A percentile compares a stretch with the other conserved stretches of the same genome.
These are phyloP conservation scores for Scaptomyza tumidula DNA, from an alignment of 2,888 invertebrate species.

Conservation along the genomic window DNA sequence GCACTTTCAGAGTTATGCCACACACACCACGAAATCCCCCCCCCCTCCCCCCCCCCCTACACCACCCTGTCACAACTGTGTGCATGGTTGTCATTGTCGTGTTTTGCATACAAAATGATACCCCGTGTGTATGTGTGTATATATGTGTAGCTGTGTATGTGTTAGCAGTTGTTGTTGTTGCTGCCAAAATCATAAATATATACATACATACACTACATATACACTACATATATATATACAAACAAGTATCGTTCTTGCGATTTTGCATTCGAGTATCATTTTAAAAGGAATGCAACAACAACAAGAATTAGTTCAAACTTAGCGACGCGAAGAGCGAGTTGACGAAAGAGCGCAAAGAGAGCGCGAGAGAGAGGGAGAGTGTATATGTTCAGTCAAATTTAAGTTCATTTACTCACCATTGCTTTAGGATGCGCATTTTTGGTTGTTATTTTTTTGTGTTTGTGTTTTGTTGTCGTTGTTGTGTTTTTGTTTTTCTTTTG, in stretches of 20 bases:
- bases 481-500: background rate
- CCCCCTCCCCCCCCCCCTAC: background rate
- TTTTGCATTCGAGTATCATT: background rate
- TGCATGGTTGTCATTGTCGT: slow-evolving; percentile 24
- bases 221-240: too few relatives aligned
- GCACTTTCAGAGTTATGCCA: slow-evolving; percentile 31
- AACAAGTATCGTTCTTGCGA: too few relatives aligned
- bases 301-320: too few relatives aligned
- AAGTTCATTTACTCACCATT: slow-evolving; percentile 75
- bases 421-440: slow-evolving; percentile 82
- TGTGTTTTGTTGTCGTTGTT: background rate
- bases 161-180: slow-evolving; percentile 12
- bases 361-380: background rate
- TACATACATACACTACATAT: too few relatives aligned
- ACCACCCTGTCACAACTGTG: too few relatives aligned
- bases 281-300: background rate
- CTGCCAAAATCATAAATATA: background rate
- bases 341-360: background rate
- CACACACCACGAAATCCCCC: slow-evolving; percentile 31
- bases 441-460: slow-evolving; percentile 22
- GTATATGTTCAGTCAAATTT: background rate
- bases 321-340: too few relatives aligned
- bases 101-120: slow-evolving; percentile 66
- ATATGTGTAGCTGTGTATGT: slow-evolving; percentile 47
- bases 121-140: too few relatives aligned